These are phyloP conservation scores for Holothuria leucospilota DNA, from an alignment of 53 echinoderm and acorn worm species.

Conservation along the genomic window DNA sequence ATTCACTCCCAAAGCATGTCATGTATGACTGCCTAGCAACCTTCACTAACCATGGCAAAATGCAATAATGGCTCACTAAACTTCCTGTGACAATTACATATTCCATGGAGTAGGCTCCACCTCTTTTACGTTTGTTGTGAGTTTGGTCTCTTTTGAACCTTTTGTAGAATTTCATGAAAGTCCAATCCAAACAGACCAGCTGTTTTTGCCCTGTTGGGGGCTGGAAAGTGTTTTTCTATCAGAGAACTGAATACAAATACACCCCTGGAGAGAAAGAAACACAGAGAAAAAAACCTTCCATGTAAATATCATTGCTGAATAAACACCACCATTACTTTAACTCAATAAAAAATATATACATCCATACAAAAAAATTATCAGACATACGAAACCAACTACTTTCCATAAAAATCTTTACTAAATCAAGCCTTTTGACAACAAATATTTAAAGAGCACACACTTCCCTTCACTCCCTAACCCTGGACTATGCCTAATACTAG, in stretches of 20 bases:
- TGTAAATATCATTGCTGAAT: not conserved
- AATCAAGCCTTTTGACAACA: too few species aligned
- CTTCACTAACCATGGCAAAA: too few species aligned
- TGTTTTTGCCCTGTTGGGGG: conserved; percentile 95
- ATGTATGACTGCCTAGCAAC: too few species aligned
- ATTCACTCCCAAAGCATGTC: too few species aligned
- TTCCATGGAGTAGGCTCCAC: conserved; percentile 16
- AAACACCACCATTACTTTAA: not conserved
- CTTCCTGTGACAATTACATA: not conserved
- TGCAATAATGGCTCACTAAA: too few species aligned
- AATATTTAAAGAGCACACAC: too few species aligned
- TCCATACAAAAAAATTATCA: too few species aligned
- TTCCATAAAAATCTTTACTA: too few species aligned
- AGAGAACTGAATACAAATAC: conserved; percentile 71
- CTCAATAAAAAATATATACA: too few species aligned
- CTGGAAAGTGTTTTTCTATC: conserved; percentile 97
- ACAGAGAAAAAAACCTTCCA: not conserved
- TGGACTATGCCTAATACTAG: too few species aligned
- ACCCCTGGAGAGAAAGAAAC: conserved; percentile 62
- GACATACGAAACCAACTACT: too few species aligned
- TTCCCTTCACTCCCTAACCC: too few species aligned
- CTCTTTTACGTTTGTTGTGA: conserved; percentile 75
- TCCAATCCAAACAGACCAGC: conserved; percentile 83
- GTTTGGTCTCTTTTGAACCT: conserved; percentile 43
- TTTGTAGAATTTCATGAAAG: conserved; percentile 57